Base-by-base conservation (phyloP, 2,888 invertebrate genomes). In the Phaonia tiefii region DNA sequence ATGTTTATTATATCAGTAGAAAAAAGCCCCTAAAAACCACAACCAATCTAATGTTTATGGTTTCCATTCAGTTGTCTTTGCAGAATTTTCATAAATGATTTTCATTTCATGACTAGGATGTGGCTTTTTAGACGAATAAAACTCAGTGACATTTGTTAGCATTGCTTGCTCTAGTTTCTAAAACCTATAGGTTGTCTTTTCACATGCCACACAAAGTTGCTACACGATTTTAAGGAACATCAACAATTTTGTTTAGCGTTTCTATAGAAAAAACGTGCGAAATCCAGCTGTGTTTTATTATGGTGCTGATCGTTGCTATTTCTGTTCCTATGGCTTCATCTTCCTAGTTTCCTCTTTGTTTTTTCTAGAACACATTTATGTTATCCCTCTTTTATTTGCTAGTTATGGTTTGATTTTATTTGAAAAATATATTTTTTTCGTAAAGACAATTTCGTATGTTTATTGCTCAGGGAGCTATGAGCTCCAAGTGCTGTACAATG, bases 231-330 rank as follows among this genome's bases (percentile, higher is more conserved):
- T n/a, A n/a, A n/a, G n/a, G n/a, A n/a, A n/a, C n/a, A n/a, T n/a
- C 51, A 31, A 56, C 11, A 15, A 20, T 51, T 65, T 37, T 56
- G 58, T 58, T 7, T n/a, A n/a, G n/a, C n/a, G n/a, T 46, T 65
- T 51, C 49, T 49, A 15, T 20, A 31, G 37, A 54, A 66, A 37
- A 25, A 46, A 71, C 80, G 80, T 78, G 80, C 71, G 39, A 81
- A 81, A 71, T 81, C 80, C 77, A 60, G 80, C 80, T 81, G 80
- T 67, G 80, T 58, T 44, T 70, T 37, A 8, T n/a, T n/a, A n/a
- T 51, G 31, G 73, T 54, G 54, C 73, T 76, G 42, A 7, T 80
- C 65, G n/a, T 76, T 70, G 51, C 65, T 69, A 49, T 20, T 51
- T 63, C 46, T 42, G 2, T 26, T 58, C 31, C 20, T 13, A 3